Conservation (phyloP, 2,888 invertebrate genomes). For the Drosophila melanocephala region DNA sequence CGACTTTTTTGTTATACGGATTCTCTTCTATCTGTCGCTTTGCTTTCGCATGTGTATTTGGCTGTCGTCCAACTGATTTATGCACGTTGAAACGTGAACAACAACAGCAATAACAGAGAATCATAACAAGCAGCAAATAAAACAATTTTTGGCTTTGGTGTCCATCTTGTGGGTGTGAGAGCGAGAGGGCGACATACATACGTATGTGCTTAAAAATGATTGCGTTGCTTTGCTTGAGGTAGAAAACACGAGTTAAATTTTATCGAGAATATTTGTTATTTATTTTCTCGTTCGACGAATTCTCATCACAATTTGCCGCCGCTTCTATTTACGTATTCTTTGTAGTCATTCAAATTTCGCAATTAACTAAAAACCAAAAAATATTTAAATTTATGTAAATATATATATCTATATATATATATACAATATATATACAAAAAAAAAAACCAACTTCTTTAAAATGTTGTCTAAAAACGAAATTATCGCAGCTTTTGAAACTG, state of each 20-base stretch:
- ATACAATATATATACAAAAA: conserved; percentile 15
- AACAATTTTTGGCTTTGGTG: conserved; percentile 24
- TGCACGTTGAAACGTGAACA: conserved; percentile 22
- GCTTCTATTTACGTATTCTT: neutral
- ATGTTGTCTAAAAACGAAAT: conserved; percentile 41
- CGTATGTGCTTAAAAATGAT: neutral
- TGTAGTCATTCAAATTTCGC: conserved; percentile 2
- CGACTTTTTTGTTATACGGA: neutral
- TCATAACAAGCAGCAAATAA: conserved; percentile 23
- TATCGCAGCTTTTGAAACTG: conserved; percentile 92
- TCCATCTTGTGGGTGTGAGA: conserved; percentile 12
- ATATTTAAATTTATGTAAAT: conserved; percentile 1
- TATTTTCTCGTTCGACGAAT: conserved; percentile 3
- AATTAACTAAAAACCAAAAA: neutral
- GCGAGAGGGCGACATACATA: neutral
- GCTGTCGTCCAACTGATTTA: conserved; percentile 43
- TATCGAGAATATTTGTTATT: conserved; percentile 28
- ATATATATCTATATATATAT: conserved; percentile 4
- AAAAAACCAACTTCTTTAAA: conserved; percentile 24
- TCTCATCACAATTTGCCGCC: neutral
- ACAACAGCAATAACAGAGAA: conserved; percentile 11
- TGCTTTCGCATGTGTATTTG: conserved; percentile 23
- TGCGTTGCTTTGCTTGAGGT: conserved; percentile 8
- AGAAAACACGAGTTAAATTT: conserved; percentile 12
- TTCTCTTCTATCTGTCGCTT: neutral